Conservation (phyloP, 2,113 vertebrate genomes). For the Shinisaurus crocodilurus region DNA sequence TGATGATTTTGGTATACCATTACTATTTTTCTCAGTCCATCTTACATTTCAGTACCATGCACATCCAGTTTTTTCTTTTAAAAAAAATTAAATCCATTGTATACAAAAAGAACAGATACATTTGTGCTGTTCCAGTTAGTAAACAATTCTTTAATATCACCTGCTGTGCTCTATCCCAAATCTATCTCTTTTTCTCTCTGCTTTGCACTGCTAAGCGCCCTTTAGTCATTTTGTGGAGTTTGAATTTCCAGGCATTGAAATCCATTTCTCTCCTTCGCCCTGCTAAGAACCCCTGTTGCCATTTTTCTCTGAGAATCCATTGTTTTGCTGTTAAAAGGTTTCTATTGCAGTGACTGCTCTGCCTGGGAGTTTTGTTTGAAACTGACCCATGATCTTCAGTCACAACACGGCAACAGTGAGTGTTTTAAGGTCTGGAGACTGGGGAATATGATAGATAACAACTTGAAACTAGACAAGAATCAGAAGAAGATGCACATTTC, state of each 20-base stretch:
- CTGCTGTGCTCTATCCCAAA: neutral
- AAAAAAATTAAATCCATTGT: neutral
- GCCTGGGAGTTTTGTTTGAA: conserved; percentile 45
- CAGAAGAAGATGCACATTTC: neutral
- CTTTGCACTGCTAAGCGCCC: conserved; percentile 1
- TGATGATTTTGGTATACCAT: neutral
- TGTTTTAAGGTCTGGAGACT: conserved; percentile 47
- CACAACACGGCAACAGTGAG: neutral
- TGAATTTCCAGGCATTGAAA: conserved; percentile 33
- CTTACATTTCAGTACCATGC: neutral
- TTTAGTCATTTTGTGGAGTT: conserved; percentile 25
- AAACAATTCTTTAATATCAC: conserved; percentile 30
- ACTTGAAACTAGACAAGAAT: conserved; percentile 36
- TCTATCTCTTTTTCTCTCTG: neutral
- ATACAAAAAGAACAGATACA: neutral
- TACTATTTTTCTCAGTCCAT: neutral
- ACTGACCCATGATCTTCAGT: conserved; percentile 58
- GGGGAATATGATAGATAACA: conserved; percentile 50
- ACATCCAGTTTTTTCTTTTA: neutral
- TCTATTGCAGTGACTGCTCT: conserved; percentile 35
- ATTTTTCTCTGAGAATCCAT: conserved; percentile 37
- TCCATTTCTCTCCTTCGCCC: conserved; percentile 27
- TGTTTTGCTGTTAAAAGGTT: conserved; percentile 48
- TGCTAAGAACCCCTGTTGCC: conserved; percentile 30
- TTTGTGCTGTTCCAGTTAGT: conserved; percentile 23